Evolutionary conservation across 2,797 vertebrate species (phyloP).

Genomic region (Prionace glauca): DNA sequence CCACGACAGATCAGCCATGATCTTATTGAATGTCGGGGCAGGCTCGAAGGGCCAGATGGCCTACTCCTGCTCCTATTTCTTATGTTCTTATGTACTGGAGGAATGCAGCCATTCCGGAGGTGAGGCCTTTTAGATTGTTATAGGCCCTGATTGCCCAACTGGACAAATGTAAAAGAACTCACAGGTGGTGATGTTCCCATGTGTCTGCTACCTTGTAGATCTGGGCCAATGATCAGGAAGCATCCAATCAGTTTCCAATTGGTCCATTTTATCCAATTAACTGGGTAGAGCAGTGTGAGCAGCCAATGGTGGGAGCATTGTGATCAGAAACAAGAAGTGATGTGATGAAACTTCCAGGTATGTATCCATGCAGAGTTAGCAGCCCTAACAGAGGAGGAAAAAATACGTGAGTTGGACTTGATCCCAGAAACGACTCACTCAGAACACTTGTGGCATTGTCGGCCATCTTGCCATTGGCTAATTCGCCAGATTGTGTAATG

Average conservation of each 20-base stretch:
- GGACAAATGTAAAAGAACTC: not conserved
- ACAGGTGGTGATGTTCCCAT: no score
- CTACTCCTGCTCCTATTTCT: no score
- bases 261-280: not conserved
- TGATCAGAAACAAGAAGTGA: not conserved
- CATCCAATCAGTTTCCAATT: not conserved
- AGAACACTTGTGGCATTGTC: not conserved
- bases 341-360: not conserved
- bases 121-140: not conserved
- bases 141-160: not conserved
- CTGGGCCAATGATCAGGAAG: not conserved
- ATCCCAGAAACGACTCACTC: no score
- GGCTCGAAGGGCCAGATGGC: no score
- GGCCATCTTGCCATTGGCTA: not conserved
- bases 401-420: not conserved
- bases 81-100: not conserved
- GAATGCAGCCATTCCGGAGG: no score
- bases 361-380: not conserved
- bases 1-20: no score
- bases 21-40: no score
- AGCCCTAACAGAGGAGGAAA: not conserved
- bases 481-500: not conserved
- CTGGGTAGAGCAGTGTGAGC: not conserved
- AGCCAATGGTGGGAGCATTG: not conserved
- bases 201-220: no score